phyloP scores from a whole-genome alignment of 2,888 invertebrate species.

The Argyresthia goedartella region DNA sequence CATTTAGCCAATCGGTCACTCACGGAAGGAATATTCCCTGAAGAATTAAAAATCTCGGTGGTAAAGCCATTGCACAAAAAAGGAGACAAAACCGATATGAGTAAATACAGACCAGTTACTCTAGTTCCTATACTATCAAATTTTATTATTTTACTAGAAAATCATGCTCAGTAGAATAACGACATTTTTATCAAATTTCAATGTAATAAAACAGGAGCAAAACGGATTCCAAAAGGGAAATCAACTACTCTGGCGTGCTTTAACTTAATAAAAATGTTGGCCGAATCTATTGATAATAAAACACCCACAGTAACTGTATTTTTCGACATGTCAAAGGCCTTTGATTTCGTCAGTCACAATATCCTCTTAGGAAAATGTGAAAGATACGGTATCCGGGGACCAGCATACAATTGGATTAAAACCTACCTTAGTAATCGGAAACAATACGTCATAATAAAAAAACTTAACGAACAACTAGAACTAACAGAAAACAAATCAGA shows the following conservation, averaged over 20 bases:
- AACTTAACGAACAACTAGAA: background rate
- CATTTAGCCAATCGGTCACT: background rate
- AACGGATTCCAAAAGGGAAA: slow-evolving; percentile 3
- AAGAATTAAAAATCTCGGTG: slow-evolving; percentile 6
- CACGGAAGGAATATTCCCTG: background rate
- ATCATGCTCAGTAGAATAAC: background rate
- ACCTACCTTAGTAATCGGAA: slow-evolving; percentile 10
- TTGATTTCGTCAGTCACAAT: slow-evolving; percentile 13
- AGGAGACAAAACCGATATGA: slow-evolving; percentile 6
- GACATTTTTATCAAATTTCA: background rate
- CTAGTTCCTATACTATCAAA: slow-evolving; percentile 9
- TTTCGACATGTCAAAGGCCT: slow-evolving; percentile 17
- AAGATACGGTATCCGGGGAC: slow-evolving; percentile 12
- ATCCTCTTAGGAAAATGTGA: slow-evolving; percentile 11
- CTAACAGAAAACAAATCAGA: background rate
- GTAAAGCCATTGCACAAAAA: slow-evolving; percentile 12
- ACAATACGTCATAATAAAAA: slow-evolving; percentile 10
- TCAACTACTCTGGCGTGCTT: slow-evolving; percentile 11
- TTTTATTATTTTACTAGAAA: background rate
- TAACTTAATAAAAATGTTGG: slow-evolving; percentile 7
- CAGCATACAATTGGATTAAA: slow-evolving; percentile 9
- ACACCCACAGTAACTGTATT: slow-evolving; percentile 13
- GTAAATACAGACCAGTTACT: slow-evolving; percentile 13
- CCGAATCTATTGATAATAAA: slow-evolving; percentile 7
- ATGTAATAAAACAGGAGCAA: background rate